These are phyloP conservation scores for Podarcis siculus DNA, from an alignment of 2,797 vertebrate genomes.

Conservation along the genomic window DNA sequence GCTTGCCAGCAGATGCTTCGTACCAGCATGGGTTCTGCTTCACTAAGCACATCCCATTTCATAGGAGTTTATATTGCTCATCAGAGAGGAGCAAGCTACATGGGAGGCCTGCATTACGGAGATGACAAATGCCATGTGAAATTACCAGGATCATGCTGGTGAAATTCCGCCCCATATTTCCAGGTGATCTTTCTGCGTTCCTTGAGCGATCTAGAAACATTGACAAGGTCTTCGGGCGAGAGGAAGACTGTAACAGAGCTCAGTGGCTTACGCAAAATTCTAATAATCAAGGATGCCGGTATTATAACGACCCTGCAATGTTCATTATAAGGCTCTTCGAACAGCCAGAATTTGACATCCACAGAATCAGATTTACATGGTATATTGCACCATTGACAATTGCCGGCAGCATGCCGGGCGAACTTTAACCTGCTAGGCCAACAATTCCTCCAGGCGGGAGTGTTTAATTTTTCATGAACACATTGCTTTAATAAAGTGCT, in stretches of 20 bases:
- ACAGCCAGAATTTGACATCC: slow-evolving; percentile 9
- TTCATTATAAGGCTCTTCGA: slow-evolving; percentile 22
- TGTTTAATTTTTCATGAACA: slow-evolving; percentile 66
- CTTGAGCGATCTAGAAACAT: rapidly evolving
- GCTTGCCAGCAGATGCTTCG: not conserved
- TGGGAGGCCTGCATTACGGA: not conserved
- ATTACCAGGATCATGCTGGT: not conserved
- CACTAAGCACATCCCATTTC: slow-evolving; percentile 14
- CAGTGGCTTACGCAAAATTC: not conserved
- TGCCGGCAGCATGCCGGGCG: slow-evolving; percentile 38
- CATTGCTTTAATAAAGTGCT: slow-evolving; percentile 69
- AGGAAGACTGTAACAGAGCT: not conserved
- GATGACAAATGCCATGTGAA: not conserved
- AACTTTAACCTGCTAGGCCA: slow-evolving; percentile 67
- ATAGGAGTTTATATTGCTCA: not conserved
- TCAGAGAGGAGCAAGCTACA: not conserved
- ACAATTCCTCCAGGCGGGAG: slow-evolving; percentile 56
- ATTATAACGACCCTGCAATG: not conserved
- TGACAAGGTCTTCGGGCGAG: not conserved
- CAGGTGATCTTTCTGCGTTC: not conserved
- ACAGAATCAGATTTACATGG: slow-evolving; percentile 42
- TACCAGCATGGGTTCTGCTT: not conserved
- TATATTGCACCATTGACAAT: slow-evolving; percentile 52
- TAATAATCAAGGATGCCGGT: rapidly evolving
- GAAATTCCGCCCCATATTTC: not conserved